Base-by-base conservation (phyloP, 2,888 invertebrate species). In the Oligia fasciuncula region DNA sequence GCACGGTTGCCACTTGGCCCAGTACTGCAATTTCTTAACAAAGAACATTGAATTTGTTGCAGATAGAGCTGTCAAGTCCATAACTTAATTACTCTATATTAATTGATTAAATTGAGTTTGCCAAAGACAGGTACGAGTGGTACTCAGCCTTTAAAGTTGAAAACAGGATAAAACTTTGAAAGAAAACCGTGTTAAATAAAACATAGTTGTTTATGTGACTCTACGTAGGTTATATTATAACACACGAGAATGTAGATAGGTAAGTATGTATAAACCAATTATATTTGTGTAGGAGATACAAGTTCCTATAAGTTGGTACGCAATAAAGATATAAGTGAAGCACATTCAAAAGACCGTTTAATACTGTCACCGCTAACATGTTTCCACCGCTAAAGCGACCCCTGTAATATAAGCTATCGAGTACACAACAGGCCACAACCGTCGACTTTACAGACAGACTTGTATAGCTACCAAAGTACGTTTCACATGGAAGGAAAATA, bases 271-370 rank as follows among this genome's bases (percentile, higher is more conserved):
- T 74, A 74, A 76, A 63, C 76, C 29, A 85, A 75, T 63, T 76
- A 40, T 73, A 72, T 57, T 73, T 79, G 63, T 60, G 77, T 46
- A 63, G 65, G 66, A 81, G 66, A 71, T 72, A 80, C 62, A 84
- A 70, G 46, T 77, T 71, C 54, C 54, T 71, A 85, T 81, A 84
- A 67, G 72, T 80, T 73, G 43, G 62, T 78, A 80, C 80, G 81
- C 77, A 79, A 81, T 82, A 85, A 75, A 80, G 80, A 77, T 62
- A 60, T 76, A 85, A 86, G 78, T 71, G 72, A 81, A 92, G 91
- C 92, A 94, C 92, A 93, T 91, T 91, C 91, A 92, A 93, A 92
- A 91, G 89, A 91, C 90, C 91, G 91, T 92, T 93, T 93, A 92
- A 93, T 92, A 90, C 91, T 93, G 93, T 92, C 92, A 92, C 91